Base-by-base conservation (phyloP, 2,797 vertebrate genomes). In the Megaceryle alcyon region DNA sequence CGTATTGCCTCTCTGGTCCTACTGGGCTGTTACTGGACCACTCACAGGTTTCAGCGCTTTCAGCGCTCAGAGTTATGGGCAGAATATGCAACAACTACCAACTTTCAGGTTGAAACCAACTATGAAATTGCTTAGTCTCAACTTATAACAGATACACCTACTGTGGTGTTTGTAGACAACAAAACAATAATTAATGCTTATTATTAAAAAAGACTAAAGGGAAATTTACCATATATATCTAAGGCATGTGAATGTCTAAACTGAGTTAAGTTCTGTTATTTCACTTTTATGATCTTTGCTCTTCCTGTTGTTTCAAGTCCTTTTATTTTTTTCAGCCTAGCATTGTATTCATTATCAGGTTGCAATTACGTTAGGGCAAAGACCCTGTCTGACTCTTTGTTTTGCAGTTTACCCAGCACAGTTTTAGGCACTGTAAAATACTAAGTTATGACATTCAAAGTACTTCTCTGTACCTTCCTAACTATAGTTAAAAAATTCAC, bases 401-500 rank as follows among this genome's bases (percentile, higher is more conserved):
- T 95, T 88, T 96, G 77, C 86, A 85, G 7, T 95, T 94, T 94
- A 88, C 91, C 82, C 87, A 76, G 87, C 69, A 88, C 76, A 6
- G 79, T 90, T 90, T 49, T 71, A 94, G 71, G 71, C 78, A 39
- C 81, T 80, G 81, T 77, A 68, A 87, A 95, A 82, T 86, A 35
- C 91, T 54, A 90, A 95, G 75, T 92, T 94, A 90, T 77, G 83
- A 84, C 81, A 92, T 94, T 93, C 70, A 90, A 84, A 94, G 92
- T 77, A 71, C 81, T 68, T 84, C 81, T 94, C 86, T 89, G 41
- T 88, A 95, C 91, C 95, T 96, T 81, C 81, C 86, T 95, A 91
- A 88, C 91, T 82, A 35, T 29, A 95, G 89, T 95, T 91, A 96
- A 97, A 96, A 96, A 96, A 92, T 77, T 95, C 94, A 90, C 83